A percentile compares a stretch with the other conserved stretches of the same genome.
phyloP scores from a whole-genome alignment of 2,797 vertebrate genomes.

The Ctenopoma multispine region DNA sequence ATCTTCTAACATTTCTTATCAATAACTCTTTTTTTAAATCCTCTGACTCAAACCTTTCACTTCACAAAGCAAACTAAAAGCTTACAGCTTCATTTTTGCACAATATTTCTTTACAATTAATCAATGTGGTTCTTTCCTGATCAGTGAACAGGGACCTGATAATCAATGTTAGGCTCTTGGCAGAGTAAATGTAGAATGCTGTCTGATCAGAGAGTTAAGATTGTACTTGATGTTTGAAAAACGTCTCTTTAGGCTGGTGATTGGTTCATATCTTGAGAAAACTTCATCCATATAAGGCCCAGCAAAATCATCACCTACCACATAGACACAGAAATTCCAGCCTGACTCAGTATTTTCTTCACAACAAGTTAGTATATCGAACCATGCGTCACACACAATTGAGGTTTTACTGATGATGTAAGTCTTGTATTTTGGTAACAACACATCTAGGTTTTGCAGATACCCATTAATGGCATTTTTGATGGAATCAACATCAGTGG shows the following conservation, averaged over 20 bases:
- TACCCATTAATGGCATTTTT: rapidly evolving
- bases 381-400: too few species aligned
- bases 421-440: conserved; percentile 8
- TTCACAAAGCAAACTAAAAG: too few species aligned
- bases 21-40: too few species aligned
- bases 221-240: background rate
- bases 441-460: background rate
- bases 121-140: too few species aligned
- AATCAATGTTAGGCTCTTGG: background rate
- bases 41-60: too few species aligned
- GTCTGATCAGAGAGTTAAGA: background rate
- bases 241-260: background rate
- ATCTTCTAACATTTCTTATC: too few species aligned
- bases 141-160: background rate
- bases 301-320: too few species aligned
- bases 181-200: background rate
- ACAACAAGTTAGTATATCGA: too few species aligned
- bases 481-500: background rate
- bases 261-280: background rate
- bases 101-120: too few species aligned
- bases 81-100: too few species aligned
- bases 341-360: background rate
- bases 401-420: rapidly evolving
- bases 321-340: too few species aligned
- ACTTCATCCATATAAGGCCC: background rate